Base-by-base conservation (phyloP, 2,113 vertebrate species). In the Aix galericulata region DNA sequence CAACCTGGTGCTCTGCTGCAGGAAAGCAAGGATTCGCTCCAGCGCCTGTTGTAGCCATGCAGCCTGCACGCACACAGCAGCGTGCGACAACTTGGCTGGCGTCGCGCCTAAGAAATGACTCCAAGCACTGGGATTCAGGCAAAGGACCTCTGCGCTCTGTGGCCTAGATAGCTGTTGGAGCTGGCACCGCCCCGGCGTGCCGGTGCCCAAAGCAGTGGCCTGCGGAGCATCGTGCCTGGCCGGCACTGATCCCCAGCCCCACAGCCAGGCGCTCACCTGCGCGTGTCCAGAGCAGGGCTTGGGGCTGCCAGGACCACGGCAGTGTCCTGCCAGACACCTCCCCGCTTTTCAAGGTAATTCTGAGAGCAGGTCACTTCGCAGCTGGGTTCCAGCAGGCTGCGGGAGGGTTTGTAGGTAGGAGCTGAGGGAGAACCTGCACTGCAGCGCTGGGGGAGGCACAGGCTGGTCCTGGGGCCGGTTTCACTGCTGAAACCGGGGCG, bases 141-240 rank as follows among this genome's bases (percentile, higher is more conserved):
- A 64, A 63, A 91, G 79, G 80, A 81, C 42, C 83, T 73, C 80
- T 72, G 77, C 4, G 0, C 48, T 23, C 4, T 12, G 83, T 94
- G 95, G 86, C 95, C 88, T 91, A 71, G 80, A 90, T 91, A 94
- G 68, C 80, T 53, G 72, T 59, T 3, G 3, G 64, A 60, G 83
- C 83, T 96, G 88, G 92, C 92, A 74, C 31, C 1, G 3, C 63
- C 88, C 46, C 18, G 63, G 59, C 52, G 11, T 5, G 1, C 42
- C 88, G 73, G 84, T 86, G 87, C 71, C 81, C 75, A 17, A 14
- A 77, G 67, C 74, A 14, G 67, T 62, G 76, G 82, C 77, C 50
- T 3, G 14, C 21, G 31, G 8, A 76, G n/a, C 67, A 13, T 69
- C 34, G 3, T 23, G 56, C 80, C 72, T 82, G 88, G 66, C 85